Conservation (phyloP, 2,888 invertebrate genomes). For the Drosophila vallismaia region DNA sequence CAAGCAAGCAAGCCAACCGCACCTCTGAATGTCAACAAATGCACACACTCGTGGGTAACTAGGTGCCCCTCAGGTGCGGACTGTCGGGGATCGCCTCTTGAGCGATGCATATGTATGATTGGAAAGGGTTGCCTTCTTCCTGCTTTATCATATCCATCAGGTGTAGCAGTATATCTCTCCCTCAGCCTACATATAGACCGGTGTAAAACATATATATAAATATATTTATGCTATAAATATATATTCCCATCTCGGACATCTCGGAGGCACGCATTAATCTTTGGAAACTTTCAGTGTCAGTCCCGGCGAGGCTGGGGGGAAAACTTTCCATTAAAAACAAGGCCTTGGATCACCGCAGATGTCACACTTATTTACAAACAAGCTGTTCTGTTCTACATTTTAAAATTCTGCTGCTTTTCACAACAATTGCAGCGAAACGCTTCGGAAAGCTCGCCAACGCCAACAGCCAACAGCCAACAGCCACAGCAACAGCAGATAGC, state of each 20-base stretch:
- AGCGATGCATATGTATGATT: neutral
- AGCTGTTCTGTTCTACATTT: constrained; percentile 26
- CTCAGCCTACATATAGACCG: neutral
- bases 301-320: constrained; percentile 8
- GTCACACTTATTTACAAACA: constrained; percentile 34
- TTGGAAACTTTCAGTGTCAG: constrained; percentile 38
- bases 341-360: constrained; percentile 20
- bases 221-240: neutral
- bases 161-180: neutral
- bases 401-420: constrained; percentile 9
- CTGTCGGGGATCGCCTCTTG: neutral
- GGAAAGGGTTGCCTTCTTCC: neutral
- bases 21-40: constrained; percentile 30
- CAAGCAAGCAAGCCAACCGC: constrained; percentile 15
- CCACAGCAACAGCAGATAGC: neutral
- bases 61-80: neutral
- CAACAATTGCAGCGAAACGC: constrained; percentile 14
- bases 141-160: neutral
- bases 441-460: constrained; percentile 22
- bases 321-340: constrained; percentile 41
- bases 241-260: neutral
- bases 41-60: neutral
- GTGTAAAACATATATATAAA: constrained; percentile 8
- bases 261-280: constrained; percentile 16
- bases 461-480: neutral